phyloP scores from a whole-genome alignment of 2,113 vertebrate species.

The Microcebus lehilahytsara region DNA sequence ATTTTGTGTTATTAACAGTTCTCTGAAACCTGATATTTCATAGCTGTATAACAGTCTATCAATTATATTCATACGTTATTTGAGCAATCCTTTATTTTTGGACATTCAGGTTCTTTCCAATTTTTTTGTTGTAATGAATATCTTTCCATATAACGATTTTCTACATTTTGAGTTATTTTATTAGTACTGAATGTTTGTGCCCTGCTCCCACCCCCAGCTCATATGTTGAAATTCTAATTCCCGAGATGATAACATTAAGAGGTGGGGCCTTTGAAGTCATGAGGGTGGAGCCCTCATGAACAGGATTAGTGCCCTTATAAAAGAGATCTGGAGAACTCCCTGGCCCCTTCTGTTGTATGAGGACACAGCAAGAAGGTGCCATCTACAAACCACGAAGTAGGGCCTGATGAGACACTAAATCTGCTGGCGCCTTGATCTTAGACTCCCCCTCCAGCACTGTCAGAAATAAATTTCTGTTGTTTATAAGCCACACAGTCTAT shows the following conservation, averaged over 20 bases:
- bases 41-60: background rate
- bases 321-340: background rate
- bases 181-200: background rate
- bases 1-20: background rate
- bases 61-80: background rate
- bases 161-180: background rate
- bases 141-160: background rate
- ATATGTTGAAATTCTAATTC: background rate
- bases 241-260: background rate
- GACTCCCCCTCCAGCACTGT: background rate
- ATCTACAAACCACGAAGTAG: background rate
- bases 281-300: background rate
- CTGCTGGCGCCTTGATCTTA: background rate
- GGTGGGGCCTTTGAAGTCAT: background rate
- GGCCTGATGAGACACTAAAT: background rate
- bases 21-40: background rate
- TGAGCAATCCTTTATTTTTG: background rate
- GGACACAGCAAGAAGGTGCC: background rate
- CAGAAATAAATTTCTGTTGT: background rate
- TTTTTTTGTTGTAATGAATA: background rate
- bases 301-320: background rate
- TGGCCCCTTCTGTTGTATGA: background rate
- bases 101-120: background rate
- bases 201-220: rapidly evolving
- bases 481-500: background rate